Evolutionary conservation across 2,797 vertebrate genomes (phyloP), one percentile per base, ranked within the genome.

Genomic region (Schizopygopsis pylzovi): DNA sequence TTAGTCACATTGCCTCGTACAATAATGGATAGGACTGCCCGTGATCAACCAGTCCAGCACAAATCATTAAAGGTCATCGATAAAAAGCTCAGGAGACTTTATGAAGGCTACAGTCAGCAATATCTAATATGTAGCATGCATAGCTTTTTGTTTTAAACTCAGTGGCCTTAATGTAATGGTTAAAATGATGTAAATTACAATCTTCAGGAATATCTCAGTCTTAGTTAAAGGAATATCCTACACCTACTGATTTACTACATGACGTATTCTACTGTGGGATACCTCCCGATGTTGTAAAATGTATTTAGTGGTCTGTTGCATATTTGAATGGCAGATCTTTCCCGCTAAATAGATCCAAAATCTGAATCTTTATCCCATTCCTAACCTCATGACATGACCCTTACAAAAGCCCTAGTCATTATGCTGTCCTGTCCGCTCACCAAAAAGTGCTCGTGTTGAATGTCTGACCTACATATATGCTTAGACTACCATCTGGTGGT

Each of bases 401-500:
- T 68, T 28, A 67, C 33, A 28, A 84, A 77, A 84, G 61, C 37
- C 15, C 61, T 20, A 37, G 77, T 43, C 61, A 68, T 84, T 84
- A 65, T 67, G 33, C 33, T 25, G 59, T 75, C 18, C 54, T 28
- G 25, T 37, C 67, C 1, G 15, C 25, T 75, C 43, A 83, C 41
- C 22, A 25, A 4, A 67, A 78, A 52, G 73, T 8, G 47, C 49
- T 68, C 0, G 33, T 49, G 22, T 56, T 6, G 49, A 47, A 72
- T 0, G 9, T 18, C 6, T 59, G 4, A 13, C 45, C 56, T n/a
- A 39, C 20, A 59, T 59, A 82, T 78, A 82, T 81, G 73, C 20
- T 63, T 81, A 79, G 63, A 67, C 83, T 89, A 86, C 86, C 90
- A 91, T 81, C 89, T 91, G 61, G 88, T 90, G 90, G 89, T 76